Conservation (phyloP, 2,113 vertebrate genomes). For the Anoura caudifer region DNA sequence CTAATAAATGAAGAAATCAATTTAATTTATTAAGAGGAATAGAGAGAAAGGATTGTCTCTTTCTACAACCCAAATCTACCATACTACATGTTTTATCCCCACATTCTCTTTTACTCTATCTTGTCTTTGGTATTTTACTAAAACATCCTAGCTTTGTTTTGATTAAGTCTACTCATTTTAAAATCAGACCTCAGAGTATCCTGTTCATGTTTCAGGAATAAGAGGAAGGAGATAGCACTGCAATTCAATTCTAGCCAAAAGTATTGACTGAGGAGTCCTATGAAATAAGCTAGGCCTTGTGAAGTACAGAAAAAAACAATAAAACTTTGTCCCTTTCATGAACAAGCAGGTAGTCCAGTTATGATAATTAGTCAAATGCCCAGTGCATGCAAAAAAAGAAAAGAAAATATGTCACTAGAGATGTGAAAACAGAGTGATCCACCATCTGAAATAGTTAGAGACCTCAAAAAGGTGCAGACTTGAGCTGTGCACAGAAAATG, state of each 20-base stretch:
- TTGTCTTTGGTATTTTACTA: background rate
- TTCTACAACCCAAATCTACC: background rate
- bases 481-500: background rate
- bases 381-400: background rate
- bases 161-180: background rate
- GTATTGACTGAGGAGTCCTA: background rate
- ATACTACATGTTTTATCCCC: rapidly evolving
- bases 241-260: background rate
- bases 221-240: background rate
- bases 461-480: background rate
- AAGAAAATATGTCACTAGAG: background rate
- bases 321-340: background rate
- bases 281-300: background rate
- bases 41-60: background rate
- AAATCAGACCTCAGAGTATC: background rate
- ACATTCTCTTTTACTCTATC: background rate
- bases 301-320: background rate
- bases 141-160: background rate
- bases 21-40: background rate
- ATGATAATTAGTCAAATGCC: background rate
- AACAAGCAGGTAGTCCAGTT: background rate
- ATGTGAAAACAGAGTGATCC: background rate
- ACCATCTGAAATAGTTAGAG: background rate
- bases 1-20: background rate
- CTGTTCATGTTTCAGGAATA: background rate